Evolutionary conservation across 1,140 invertebrate species (phyloP), one percentile per base, ranked within the genome.

Genomic region (Zaprionus tsacasi): DNA sequence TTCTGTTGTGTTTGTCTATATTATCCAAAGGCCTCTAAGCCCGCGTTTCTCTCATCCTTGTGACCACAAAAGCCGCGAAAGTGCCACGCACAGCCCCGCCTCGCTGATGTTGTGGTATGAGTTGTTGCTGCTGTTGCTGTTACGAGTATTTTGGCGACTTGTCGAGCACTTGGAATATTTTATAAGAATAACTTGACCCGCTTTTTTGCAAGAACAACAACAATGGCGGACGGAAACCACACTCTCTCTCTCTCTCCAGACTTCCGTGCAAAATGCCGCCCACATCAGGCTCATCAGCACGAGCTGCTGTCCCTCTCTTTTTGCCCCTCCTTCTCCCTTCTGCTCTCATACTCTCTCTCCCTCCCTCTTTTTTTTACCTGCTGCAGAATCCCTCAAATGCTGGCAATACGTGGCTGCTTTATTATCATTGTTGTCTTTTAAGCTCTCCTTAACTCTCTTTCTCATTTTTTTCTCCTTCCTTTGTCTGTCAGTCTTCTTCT

Each of bases 121-220:
- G 33, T 54, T 61, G 48, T 43, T 65, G 35, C 43, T 79, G 55
- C 33, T 79, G 43, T 35, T 60, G 56, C 30, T 61, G 66, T 66
- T 81, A 58, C 77, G 63, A 68, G 72, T 81, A 70, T 82, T 82
- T 88, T 78, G 48, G 67, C 76, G 78, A 64, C 67, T 87, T 83
- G 67, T 70, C 80, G 58, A 66, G 82, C 83, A 80, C 83, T 83
- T 68, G 83, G 83, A 88, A 88, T 88, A 87, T 89, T 88, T 88
- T 88, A 89, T 89, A 88, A 88, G 77, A 89, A 88, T 78, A 83
- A 88, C 83, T 88, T 88, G 83, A 88, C 83, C 83, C 70, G 83
- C 83, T 89, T 88, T 83, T 83, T 40, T 61, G 52, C 65, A 54
- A 48, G n/a, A 12, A 55, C 43, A 78, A 58, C 71, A 82, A 55